Evolutionary conservation across 2,113 vertebrate genomes (phyloP).

Genomic region (Oenanthe oenanthe): DNA sequence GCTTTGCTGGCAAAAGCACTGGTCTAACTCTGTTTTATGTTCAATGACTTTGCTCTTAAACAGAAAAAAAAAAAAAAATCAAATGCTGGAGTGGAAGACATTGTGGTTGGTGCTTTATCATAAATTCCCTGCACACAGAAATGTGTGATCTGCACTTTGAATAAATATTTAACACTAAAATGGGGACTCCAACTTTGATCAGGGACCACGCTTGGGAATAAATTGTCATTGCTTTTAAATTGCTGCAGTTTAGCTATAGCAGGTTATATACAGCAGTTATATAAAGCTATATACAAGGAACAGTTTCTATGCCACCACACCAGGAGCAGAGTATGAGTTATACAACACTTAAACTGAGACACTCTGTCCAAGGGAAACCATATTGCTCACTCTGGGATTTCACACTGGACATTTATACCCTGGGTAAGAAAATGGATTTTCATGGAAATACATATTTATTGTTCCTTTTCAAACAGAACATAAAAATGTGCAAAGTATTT

Average conservation of each 20-base stretch:
- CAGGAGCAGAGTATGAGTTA: conserved; percentile 68
- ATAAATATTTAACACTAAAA: conserved; percentile 70
- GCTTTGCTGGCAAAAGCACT: neutral
- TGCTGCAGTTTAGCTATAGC: conserved; percentile 68
- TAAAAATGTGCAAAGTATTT: conserved; percentile 22
- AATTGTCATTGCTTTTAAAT: conserved; percentile 71
- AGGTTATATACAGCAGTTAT: conserved; percentile 48
- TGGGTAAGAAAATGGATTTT: conserved; percentile 18
- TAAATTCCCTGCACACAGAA: conserved; percentile 33
- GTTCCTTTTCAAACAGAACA: neutral
- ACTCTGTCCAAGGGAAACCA: conserved; percentile 32
- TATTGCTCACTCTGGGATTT: conserved; percentile 29
- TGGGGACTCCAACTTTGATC: conserved; percentile 52
- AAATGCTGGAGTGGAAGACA: neutral
- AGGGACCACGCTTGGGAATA: conserved; percentile 62
- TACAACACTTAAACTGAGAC: conserved; percentile 54
- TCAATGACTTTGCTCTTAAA: neutral
- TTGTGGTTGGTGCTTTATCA: neutral
- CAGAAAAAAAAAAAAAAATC: neutral
- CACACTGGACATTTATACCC: neutral
- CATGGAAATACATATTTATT: conserved; percentile 3
- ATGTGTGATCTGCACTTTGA: conserved; percentile 39
- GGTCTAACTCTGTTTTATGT: neutral
- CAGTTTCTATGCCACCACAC: conserved; percentile 55
- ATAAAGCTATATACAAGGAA: conserved; percentile 58